Evolutionary conservation across 1,140 invertebrate genomes (phyloP).

Genomic region (Drosophila albomicans): DNA sequence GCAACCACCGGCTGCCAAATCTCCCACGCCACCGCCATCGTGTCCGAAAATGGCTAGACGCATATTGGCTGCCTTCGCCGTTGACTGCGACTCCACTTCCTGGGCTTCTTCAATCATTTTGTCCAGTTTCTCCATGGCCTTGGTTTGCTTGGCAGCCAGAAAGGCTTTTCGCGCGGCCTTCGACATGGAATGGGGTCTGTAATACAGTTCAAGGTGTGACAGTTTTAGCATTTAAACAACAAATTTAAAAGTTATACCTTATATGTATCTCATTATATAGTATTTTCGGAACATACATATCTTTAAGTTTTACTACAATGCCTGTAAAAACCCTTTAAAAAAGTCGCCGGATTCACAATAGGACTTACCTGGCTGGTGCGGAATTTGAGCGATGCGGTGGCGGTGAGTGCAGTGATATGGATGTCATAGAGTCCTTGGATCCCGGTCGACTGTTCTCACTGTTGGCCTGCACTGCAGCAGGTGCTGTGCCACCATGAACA

Average conservation of each 20-base stretch:
- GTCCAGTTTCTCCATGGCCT: slow-evolving; percentile 83
- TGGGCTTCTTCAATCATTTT: slow-evolving; percentile 84
- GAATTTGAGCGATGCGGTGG: slow-evolving; percentile 71
- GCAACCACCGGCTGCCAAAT: slow-evolving; percentile 67
- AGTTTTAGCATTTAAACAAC: not conserved
- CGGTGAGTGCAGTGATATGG: slow-evolving; percentile 73
- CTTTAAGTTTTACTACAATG: too few relatives aligned
- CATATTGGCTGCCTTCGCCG: slow-evolving; percentile 58
- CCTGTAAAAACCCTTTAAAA: too few relatives aligned
- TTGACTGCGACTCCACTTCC: slow-evolving; percentile 75
- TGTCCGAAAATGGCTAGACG: slow-evolving; percentile 61
- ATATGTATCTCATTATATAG: too few relatives aligned
- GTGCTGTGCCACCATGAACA: slow-evolving; percentile 8
- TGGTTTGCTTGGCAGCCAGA: slow-evolving; percentile 80
- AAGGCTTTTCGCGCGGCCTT: slow-evolving; percentile 82
- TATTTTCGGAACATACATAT: too few relatives aligned
- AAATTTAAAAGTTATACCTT: too few relatives aligned
- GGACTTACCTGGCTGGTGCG: slow-evolving; percentile 64
- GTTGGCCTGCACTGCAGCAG: slow-evolving; percentile 40
- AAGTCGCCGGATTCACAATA: not conserved
- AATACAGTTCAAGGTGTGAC: not conserved
- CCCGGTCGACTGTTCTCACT: slow-evolving; percentile 49
- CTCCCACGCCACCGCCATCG: slow-evolving; percentile 47
- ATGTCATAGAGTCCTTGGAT: slow-evolving; percentile 69
- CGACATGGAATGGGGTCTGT: slow-evolving; percentile 73